Conservation (phyloP, 2,888 invertebrate species). For the Lasioglossum morio region DNA sequence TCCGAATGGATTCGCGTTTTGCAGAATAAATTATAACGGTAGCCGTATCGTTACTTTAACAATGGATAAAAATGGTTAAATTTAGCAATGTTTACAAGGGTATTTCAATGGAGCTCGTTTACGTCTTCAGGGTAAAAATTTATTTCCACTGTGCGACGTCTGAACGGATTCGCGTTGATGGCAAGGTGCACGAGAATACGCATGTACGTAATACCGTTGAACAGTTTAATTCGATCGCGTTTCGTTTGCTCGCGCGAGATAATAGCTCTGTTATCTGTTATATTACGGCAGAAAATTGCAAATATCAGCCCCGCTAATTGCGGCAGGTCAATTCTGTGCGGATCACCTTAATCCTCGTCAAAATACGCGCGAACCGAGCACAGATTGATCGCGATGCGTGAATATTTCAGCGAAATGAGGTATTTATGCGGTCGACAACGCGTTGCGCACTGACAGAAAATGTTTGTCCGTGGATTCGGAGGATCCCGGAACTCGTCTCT, state of each 20-base stretch:
- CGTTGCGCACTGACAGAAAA: neutral
- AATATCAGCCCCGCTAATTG: neutral
- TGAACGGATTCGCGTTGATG: neutral
- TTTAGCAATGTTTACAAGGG: neutral
- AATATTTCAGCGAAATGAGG: neutral
- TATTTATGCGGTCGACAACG: neutral
- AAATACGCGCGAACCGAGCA: neutral
- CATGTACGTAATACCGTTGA: neutral
- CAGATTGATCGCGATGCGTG: neutral
- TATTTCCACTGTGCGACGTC: neutral
- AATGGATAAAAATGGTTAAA: neutral
- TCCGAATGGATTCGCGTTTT: neutral
- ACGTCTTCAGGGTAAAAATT: neutral
- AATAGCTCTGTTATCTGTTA: slow-evolving; percentile 8
- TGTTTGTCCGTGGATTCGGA: neutral
- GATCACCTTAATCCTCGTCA: neutral
- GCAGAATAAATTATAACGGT: neutral
- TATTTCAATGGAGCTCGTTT: neutral
- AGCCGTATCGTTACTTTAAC: neutral
- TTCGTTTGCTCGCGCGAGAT: neutral
- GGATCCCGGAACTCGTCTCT: neutral
- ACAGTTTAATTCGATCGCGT: slow-evolving; percentile 5
- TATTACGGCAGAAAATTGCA: slow-evolving; percentile 2
- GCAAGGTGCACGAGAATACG: neutral
- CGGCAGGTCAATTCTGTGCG: neutral